Conservation (phyloP, 2,888 invertebrate genomes). For the Chironomus riparius region DNA sequence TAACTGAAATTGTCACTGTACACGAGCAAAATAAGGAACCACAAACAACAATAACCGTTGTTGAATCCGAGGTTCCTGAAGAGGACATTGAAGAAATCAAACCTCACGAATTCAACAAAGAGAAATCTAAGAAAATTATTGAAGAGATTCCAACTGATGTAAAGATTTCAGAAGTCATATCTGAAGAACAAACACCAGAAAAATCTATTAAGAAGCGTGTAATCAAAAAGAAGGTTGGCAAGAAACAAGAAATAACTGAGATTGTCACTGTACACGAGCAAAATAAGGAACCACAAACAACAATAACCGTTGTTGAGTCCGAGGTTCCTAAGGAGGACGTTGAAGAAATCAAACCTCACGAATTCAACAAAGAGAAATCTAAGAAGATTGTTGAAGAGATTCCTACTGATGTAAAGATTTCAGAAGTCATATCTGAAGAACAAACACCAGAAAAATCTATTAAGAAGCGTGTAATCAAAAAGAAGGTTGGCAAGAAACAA, state of each 20-base stretch:
- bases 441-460: slow-evolving; percentile 23
- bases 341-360: not conserved
- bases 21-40: slow-evolving; percentile 45
- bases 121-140: slow-evolving; percentile 10
- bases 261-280: slow-evolving; percentile 41
- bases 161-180: slow-evolving; percentile 32
- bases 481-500: slow-evolving; percentile 30
- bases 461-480: slow-evolving; percentile 33
- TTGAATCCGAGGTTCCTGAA: slow-evolving; percentile 31
- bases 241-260: slow-evolving; percentile 40
- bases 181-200: slow-evolving; percentile 34
- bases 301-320: slow-evolving; percentile 38
- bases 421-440: slow-evolving; percentile 31
- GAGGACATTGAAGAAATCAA: slow-evolving; percentile 37
- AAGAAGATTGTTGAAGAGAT: slow-evolving; percentile 35
- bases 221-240: slow-evolving; percentile 36
- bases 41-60: slow-evolving; percentile 39
- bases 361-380: slow-evolving; percentile 6
- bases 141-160: not conserved
- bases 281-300: slow-evolving; percentile 42
- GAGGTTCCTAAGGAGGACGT: slow-evolving; percentile 18
- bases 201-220: slow-evolving; percentile 37
- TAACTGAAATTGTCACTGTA: slow-evolving; percentile 44
- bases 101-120: slow-evolving; percentile 30
- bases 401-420: slow-evolving; percentile 35